Evolutionary conservation across 2,113 vertebrate species (phyloP).

Genomic region (Psammodynastes pulverulentus): DNA sequence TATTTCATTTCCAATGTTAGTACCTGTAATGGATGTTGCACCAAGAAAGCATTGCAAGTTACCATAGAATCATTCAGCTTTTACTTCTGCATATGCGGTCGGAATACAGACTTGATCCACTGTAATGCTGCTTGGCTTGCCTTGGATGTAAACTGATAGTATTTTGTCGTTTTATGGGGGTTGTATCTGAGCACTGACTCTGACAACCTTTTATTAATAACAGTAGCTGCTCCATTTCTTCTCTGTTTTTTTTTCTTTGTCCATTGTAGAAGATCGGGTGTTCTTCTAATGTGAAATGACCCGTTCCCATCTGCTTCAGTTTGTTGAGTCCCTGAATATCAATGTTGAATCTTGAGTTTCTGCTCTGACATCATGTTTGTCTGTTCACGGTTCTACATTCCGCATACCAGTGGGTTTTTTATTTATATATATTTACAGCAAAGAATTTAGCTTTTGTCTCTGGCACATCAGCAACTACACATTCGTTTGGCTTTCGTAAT

Average conservation of each 20-base stretch:
- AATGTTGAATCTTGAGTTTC: not conserved
- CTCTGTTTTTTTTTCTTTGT: not conserved
- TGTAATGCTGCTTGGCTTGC: not conserved
- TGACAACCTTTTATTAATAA: not conserved
- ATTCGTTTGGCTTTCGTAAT: not conserved
- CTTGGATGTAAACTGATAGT: not conserved
- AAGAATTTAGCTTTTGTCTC: not conserved
- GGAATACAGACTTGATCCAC: not conserved
- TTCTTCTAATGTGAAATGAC: not conserved
- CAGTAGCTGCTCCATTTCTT: not conserved
- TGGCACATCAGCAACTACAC: not conserved
- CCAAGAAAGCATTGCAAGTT: not conserved
- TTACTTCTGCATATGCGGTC: not conserved
- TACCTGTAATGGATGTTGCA: not conserved
- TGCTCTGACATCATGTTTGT: not conserved
- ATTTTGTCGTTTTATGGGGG: not conserved
- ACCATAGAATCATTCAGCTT: not conserved
- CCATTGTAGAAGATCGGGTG: not conserved
- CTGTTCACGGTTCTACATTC: not conserved
- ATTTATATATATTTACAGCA: not conserved
- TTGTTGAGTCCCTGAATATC: not conserved
- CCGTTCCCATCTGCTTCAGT: not conserved
- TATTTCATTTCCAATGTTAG: not conserved
- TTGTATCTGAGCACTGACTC: not conserved
- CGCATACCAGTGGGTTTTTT: not conserved